phyloP scores from a whole-genome alignment of 2,113 vertebrate species.

The Corvus cornix region DNA sequence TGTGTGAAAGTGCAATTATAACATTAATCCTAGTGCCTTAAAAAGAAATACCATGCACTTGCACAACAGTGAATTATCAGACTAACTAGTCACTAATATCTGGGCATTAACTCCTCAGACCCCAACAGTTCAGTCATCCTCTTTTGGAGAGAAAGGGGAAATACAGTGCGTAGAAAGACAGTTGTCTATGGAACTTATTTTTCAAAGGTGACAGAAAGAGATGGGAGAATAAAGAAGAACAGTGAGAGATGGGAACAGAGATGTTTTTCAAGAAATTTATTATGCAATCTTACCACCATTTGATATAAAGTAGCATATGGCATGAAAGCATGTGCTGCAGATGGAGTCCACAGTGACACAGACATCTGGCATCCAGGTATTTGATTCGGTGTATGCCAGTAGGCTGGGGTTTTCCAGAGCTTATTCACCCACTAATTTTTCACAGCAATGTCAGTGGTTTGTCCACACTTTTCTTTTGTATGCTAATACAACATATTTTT shows the following conservation, averaged over 20 bases:
- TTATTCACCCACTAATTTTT: conserved; percentile 31
- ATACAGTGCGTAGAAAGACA: neutral
- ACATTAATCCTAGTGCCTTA: neutral
- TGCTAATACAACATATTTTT: neutral
- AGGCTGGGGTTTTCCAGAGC: conserved; percentile 8
- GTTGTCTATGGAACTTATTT: neutral
- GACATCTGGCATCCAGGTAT: conserved; percentile 66
- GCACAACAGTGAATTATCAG: neutral
- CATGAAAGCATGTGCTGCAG: conserved; percentile 42
- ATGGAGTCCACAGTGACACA: conserved; percentile 56
- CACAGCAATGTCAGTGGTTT: neutral
- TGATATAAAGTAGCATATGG: conserved; percentile 62
- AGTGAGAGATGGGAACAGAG: neutral
- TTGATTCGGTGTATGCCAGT: conserved; percentile 47
- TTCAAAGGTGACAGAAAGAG: neutral
- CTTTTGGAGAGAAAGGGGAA: neutral
- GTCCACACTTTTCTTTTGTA: neutral
- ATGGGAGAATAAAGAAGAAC: neutral
- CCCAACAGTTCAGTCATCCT: neutral
- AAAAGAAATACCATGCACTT: neutral
- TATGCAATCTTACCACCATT: conserved; percentile 9
- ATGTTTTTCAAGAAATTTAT: neutral
- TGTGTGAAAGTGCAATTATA: neutral
- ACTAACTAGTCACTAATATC: neutral
- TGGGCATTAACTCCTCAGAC: neutral